These are phyloP conservation scores for Enteromius fasciolatus DNA, from an alignment of 2,797 vertebrate genomes.

Conservation along the genomic window DNA sequence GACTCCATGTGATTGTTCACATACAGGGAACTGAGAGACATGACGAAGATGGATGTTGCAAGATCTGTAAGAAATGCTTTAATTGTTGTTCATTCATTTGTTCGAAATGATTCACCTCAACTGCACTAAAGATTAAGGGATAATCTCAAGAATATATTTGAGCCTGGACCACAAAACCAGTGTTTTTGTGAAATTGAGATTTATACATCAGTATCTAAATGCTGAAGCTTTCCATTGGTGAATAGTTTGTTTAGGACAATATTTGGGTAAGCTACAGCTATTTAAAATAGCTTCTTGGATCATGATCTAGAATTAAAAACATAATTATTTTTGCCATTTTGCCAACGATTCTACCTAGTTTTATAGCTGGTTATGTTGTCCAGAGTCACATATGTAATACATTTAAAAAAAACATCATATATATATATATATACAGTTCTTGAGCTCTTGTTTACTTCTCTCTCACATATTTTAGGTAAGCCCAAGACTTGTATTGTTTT, in stretches of 20 bases:
- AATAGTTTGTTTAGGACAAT: no score
- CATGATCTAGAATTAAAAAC: no score
- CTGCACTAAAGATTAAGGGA: neutral
- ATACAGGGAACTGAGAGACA: conserved; percentile 78
- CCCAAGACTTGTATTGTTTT: conserved; percentile 69
- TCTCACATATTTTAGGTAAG: conserved; percentile 60
- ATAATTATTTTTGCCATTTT: no score
- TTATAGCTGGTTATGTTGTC: no score
- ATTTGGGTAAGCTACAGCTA: no score
- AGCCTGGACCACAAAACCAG: no score
- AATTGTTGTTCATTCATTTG: neutral
- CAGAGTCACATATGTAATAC: neutral
- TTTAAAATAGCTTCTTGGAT: no score
- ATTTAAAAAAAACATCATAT: neutral
- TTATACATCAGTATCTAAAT: no score
- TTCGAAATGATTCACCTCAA: neutral
- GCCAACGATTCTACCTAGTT: no score
- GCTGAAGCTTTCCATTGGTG: no score
- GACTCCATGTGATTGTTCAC: neutral
- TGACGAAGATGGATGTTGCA: conserved; percentile 81
- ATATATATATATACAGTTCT: neutral
- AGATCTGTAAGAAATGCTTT: conserved; percentile 79
- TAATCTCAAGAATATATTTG: neutral
- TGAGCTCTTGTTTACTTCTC: neutral
- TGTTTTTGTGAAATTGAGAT: no score